A percentile compares a stretch with the other conserved stretches of the same genome.
phyloP scores from a whole-genome alignment of 2,797 vertebrate species.

The Trachurus trachurus region DNA sequence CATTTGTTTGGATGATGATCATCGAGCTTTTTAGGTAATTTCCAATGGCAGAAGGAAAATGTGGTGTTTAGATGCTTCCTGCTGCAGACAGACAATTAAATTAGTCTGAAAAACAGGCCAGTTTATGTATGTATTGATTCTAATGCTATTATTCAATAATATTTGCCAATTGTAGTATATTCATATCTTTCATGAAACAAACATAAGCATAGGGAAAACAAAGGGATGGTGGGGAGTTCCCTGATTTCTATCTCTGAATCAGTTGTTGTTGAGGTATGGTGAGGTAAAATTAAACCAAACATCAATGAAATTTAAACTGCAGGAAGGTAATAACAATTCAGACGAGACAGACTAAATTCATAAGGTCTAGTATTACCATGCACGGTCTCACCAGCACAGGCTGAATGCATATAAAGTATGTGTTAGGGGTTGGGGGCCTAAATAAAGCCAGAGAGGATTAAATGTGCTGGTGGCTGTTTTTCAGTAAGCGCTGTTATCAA shows the following conservation, averaged over 20 bases:
- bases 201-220: no score
- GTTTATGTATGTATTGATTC: neutral
- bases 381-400: conserved; percentile 37
- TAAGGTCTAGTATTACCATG: conserved; percentile 49
- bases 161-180: neutral
- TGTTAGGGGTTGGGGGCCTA: conserved; percentile 19
- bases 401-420: conserved; percentile 46
- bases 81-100: neutral
- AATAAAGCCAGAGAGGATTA: conserved; percentile 54
- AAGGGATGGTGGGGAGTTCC: neutral
- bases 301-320: neutral
- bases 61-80: neutral
- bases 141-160: neutral
- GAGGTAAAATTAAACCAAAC: neutral
- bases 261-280: neutral
- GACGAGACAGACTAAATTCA: conserved; percentile 25
- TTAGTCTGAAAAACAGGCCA: neutral
- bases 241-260: neutral
- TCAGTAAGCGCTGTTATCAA: conserved; percentile 64
- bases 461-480: conserved; percentile 53
- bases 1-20: conserved; percentile 9
- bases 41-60: neutral
- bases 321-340: neutral
- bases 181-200: neutral
- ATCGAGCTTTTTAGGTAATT: neutral